These are phyloP conservation scores for Zaprionus camerounensis DNA, from an alignment of 1,140 invertebrate species.

Conservation along the genomic window DNA sequence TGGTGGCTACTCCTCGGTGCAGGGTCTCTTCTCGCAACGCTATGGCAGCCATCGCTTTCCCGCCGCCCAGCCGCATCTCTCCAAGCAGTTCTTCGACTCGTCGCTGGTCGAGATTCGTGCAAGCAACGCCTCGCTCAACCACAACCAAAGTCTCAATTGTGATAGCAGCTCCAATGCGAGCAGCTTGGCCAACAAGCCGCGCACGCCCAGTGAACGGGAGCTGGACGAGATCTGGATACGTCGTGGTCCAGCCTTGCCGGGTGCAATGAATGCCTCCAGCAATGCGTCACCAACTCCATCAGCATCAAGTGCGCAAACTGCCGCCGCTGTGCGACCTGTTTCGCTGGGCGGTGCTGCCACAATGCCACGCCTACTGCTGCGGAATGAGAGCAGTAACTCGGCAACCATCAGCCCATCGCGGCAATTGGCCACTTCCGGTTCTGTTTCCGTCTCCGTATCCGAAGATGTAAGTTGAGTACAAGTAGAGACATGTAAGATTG, in stretches of 20 bases:
- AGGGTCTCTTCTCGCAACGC: conserved; percentile 83
- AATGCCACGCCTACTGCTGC: conserved; percentile 64
- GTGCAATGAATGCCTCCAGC: neutral
- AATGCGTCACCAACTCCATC: conserved; percentile 3
- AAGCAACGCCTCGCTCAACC: conserved; percentile 86
- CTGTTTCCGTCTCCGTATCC: conserved; percentile 68
- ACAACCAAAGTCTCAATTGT: conserved; percentile 73
- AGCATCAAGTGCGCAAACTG: neutral
- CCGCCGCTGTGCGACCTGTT: conserved; percentile 31
- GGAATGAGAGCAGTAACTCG: conserved; percentile 62
- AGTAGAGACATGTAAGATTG: neutral
- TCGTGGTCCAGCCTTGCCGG: conserved; percentile 19
- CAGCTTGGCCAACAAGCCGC: conserved; percentile 59
- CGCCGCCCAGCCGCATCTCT: conserved; percentile 86
- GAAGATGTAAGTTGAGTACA: conserved; percentile 73
- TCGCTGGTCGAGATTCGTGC: conserved; percentile 92
- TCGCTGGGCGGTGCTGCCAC: conserved; percentile 60
- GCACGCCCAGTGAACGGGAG: conserved; percentile 70
- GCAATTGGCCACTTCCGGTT: conserved; percentile 60
- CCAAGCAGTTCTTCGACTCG: conserved; percentile 92
- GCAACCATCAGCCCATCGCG: conserved; percentile 56
- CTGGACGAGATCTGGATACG: conserved; percentile 81
- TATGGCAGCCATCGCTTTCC: conserved; percentile 75
- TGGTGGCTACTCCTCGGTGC: conserved; percentile 86
- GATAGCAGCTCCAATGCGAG: conserved; percentile 50